These are phyloP conservation scores for Propsilocerus akamusi DNA, from an alignment of 1,140 invertebrate genomes.

Conservation along the genomic window DNA sequence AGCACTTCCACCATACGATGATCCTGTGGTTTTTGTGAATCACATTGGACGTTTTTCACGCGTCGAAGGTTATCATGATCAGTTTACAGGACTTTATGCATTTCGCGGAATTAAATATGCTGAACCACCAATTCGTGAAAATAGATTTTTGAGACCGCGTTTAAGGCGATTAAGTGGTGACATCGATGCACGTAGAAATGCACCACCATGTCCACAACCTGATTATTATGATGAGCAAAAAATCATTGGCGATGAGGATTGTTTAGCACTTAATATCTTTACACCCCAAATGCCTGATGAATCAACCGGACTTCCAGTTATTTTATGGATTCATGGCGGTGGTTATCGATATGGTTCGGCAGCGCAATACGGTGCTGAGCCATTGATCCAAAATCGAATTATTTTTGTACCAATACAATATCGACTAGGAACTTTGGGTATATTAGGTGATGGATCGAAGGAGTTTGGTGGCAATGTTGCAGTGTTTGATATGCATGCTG, in stretches of 20 bases:
- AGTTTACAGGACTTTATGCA: conserved; percentile 28
- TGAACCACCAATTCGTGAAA: conserved; percentile 34
- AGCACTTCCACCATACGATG: conserved; percentile 31
- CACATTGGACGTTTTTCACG: conserved; percentile 30
- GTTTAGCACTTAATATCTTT: conserved; percentile 59
- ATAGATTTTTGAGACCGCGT: conserved; percentile 36
- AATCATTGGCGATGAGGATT: conserved; percentile 45
- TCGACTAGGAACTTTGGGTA: conserved; percentile 57
- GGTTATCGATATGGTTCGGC: conserved; percentile 42
- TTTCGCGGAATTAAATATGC: conserved; percentile 55
- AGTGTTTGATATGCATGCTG: conserved; percentile 45
- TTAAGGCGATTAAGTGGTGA: conserved; percentile 28
- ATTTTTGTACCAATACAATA: conserved; percentile 69
- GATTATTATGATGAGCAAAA: conserved; percentile 17
- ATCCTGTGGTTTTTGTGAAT: conserved; percentile 33
- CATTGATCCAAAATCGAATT: conserved; percentile 39
- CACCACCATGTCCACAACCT: conserved; percentile 33
- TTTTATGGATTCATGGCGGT: conserved; percentile 42
- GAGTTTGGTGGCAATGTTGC: conserved; percentile 50
- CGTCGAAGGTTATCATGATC: conserved; percentile 28
- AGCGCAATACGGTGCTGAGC: conserved; percentile 37
- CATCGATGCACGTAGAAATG: conserved; percentile 30
- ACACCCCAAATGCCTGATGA: conserved; percentile 38
- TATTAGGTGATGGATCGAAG: conserved; percentile 41
- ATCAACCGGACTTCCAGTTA: conserved; percentile 30